Conservation (phyloP, 2,888 invertebrate species). For the Tubulanus polymorphus region DNA sequence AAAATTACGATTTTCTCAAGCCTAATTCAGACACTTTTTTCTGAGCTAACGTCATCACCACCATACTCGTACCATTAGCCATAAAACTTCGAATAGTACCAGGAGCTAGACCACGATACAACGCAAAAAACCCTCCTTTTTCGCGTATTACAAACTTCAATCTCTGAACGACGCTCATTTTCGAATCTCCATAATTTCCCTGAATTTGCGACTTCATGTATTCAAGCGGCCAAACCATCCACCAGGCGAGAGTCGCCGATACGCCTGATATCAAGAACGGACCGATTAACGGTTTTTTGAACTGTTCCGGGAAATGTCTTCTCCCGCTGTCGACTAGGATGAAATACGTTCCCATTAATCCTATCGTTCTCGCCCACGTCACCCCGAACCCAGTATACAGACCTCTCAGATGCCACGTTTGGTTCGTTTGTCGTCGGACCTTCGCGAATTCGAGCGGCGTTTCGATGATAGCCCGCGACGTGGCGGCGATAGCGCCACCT, state of each 20-base stretch:
- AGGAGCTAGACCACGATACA: constrained; percentile 45
- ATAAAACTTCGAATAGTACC: constrained; percentile 48
- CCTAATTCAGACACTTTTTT: constrained; percentile 44
- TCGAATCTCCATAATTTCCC: constrained; percentile 42
- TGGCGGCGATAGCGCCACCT: constrained; percentile 39
- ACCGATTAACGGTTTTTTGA: constrained; percentile 40
- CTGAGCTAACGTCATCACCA: constrained; percentile 47
- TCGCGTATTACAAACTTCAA: constrained; percentile 35
- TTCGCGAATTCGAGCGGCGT: constrained; percentile 49
- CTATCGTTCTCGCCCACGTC: constrained; percentile 44
- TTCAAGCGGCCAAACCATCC: constrained; percentile 51
- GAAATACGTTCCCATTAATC: constrained; percentile 47
- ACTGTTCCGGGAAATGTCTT: constrained; percentile 44
- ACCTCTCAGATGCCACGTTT: constrained; percentile 36
- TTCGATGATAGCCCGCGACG: constrained; percentile 45
- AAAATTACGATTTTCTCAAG: no score
- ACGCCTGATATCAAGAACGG: constrained; percentile 46
- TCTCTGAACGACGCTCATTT: constrained; percentile 30
- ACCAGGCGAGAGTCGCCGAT: constrained; percentile 48
- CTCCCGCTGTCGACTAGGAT: constrained; percentile 45
- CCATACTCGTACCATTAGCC: constrained; percentile 48
- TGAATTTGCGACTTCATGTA: constrained; percentile 51
- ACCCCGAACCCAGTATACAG: constrained; percentile 48
- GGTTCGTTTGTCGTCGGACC: constrained; percentile 42
- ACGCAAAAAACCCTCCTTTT: constrained; percentile 41